Evolutionary conservation across 2,797 vertebrate species (phyloP).

Genomic region (Enteromius thamalakanensis): DNA sequence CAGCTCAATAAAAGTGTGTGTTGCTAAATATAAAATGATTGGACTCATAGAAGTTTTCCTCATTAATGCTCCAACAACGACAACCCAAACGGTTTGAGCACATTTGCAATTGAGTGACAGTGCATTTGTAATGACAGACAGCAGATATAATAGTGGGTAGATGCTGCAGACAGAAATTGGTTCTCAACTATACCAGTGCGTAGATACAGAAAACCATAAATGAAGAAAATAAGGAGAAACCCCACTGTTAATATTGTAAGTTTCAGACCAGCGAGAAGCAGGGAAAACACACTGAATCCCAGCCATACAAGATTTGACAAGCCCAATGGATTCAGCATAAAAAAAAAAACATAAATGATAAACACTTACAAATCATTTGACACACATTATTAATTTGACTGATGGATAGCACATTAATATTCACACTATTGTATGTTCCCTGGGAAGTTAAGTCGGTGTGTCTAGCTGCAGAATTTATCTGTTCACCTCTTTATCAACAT

Average conservation of each 20-base stretch:
- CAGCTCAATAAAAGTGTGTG: neutral
- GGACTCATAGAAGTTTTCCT: neutral
- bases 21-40: neutral
- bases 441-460: neutral
- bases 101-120: neutral
- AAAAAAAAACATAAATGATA: neutral
- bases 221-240: slow-evolving; percentile 62
- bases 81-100: slow-evolving; percentile 6
- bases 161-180: slow-evolving; percentile 69
- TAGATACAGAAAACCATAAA: slow-evolving; percentile 76
- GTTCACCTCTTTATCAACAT: neutral
- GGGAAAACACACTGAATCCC: neutral
- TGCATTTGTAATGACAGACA: slow-evolving; percentile 62
- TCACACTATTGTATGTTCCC: slow-evolving; percentile 2
- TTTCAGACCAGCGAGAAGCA: slow-evolving; percentile 4
- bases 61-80: slow-evolving; percentile 17
- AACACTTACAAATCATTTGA: neutral
- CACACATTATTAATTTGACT: slow-evolving; percentile 18
- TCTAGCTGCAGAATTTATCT: neutral
- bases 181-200: slow-evolving; percentile 74
- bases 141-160: slow-evolving; percentile 71
- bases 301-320: slow-evolving; percentile 7
- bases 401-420: neutral
- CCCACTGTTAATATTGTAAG: slow-evolving; percentile 35
- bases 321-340: slow-evolving; percentile 1